Conservation (phyloP, 2,888 invertebrate species). For the Scaptomyza caliginosa region DNA sequence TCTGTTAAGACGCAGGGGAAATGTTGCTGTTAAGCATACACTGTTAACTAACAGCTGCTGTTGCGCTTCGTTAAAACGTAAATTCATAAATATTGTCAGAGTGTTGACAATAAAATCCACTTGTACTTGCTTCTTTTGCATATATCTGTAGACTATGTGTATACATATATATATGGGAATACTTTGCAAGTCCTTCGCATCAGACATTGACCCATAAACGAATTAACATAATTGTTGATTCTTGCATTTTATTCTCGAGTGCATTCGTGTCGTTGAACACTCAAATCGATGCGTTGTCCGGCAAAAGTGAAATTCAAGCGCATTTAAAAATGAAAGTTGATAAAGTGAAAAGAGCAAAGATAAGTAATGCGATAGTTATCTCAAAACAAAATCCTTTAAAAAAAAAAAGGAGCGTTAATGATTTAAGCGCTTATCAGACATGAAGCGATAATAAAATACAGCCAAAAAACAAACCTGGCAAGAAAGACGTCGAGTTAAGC, state of each 20-base stretch:
- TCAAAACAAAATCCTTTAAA: neutral
- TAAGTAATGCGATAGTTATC: too few species aligned
- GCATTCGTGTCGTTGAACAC: constrained; percentile 2
- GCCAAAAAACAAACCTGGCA: constrained; percentile 24
- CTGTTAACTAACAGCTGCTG: constrained; percentile 21
- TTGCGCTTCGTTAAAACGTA: constrained; percentile 22
- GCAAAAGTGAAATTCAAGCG: constrained; percentile 16
- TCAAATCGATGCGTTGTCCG: constrained; percentile 38
- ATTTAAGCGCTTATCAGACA: constrained; percentile 69
- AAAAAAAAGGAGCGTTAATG: constrained; percentile 58
- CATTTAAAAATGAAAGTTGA: neutral
- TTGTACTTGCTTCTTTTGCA: neutral
- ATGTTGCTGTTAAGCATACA: constrained; percentile 19
- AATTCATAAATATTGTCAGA: constrained; percentile 46
- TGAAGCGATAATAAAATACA: constrained; percentile 21
- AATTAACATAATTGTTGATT: constrained; percentile 73
- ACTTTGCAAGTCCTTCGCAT: constrained; percentile 13
- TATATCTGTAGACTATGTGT: neutral
- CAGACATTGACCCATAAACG: constrained; percentile 68
- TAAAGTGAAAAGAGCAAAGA: neutral
- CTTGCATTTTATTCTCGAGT: constrained; percentile 55
- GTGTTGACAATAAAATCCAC: constrained; percentile 33
- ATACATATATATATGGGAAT: neutral
- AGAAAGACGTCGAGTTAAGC: constrained; percentile 49
- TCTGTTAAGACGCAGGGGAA: constrained; percentile 39